Evolutionary conservation across 2,113 vertebrate genomes (phyloP), one percentile per base, ranked within the genome.

Genomic region (Alexandromys fortis): DNA sequence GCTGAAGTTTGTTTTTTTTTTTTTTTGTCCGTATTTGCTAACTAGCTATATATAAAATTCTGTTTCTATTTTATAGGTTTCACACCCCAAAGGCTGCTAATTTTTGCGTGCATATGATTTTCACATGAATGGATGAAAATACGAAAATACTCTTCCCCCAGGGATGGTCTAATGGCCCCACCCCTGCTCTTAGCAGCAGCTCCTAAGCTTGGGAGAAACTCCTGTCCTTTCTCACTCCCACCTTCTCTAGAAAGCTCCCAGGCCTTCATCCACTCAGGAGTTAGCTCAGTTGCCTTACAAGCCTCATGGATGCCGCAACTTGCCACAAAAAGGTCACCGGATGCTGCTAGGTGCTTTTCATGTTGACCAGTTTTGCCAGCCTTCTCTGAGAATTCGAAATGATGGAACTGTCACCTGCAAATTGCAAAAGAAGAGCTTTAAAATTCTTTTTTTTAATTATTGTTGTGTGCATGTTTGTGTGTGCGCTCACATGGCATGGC

Each of bases 21-120:
- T 22, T 63, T 95, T 97, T 91, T 22, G 42, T 95, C 67, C 93
- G 33, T 97, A 97, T 97, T 97, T 98, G 97, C 97, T 97, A 97
- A 97, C 97, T 96, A 67, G 92, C 96, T 98, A 97, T 97, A 97
- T 97, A 98, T 98, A 97, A 97, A 97, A 81, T 96, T 82, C 97
- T 97, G 97, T 97, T 98, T 97, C 97, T 97, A 96, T 97, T 97
- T 98, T 97, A 96, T 97, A 96, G 93, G 94, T 95, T 97, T 97
- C 97, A 97, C 96, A 97, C 96, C 96, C 97, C 92, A 78, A 91
- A 97, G 97, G 89, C 97, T 97, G 97, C 97, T 98, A 97, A 98
- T 97, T 98, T 97, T 97, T 97, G 93, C 97, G 90, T 94, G 97
- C 96, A 97, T 97, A 94, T 96, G 95, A 98, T 97, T 98, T 97